phyloP scores from a whole-genome alignment of 2,113 vertebrate genomes.

The Nansenia antarctica region DNA sequence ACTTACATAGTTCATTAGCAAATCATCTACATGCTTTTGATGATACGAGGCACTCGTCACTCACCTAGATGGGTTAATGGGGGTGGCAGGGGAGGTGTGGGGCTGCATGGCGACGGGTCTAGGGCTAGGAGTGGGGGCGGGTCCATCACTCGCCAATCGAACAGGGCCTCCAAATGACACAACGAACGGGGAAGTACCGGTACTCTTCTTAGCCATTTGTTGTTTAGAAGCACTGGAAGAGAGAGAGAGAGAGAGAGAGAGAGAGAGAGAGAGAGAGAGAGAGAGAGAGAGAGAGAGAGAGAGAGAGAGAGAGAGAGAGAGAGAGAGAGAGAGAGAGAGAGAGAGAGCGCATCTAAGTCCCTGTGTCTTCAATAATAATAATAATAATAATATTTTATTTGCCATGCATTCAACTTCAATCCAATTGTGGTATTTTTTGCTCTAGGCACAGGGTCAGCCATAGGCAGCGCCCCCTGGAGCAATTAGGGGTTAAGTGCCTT shows the following conservation, averaged over 20 bases:
- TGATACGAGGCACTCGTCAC: conserved; percentile 7
- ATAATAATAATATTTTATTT: no score
- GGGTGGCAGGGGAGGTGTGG: conserved; percentile 33
- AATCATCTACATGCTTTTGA: no score
- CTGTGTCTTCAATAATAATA: no score
- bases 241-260: neutral
- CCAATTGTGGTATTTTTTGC: no score
- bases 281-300: neutral
- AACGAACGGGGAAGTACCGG: conserved; percentile 87
- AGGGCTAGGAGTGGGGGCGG: conserved; percentile 62
- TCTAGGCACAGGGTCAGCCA: no score
- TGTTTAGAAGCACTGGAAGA: conserved; percentile 76
- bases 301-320: neutral
- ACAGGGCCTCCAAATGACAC: conserved; percentile 65
- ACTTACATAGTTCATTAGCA: no score
- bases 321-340: neutral
- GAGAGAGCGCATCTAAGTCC: no score
- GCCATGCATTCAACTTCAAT: no score
- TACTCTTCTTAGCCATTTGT: conserved; percentile 97
- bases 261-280: neutral
- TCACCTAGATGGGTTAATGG: conserved; percentile 53
- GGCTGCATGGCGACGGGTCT: conserved; percentile 60
- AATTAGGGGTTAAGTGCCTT: no score
- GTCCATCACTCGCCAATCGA: neutral
- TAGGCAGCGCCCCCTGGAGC: no score